phyloP scores from a whole-genome alignment of 2,113 vertebrate species.

The Cebidichthys violaceus region DNA sequence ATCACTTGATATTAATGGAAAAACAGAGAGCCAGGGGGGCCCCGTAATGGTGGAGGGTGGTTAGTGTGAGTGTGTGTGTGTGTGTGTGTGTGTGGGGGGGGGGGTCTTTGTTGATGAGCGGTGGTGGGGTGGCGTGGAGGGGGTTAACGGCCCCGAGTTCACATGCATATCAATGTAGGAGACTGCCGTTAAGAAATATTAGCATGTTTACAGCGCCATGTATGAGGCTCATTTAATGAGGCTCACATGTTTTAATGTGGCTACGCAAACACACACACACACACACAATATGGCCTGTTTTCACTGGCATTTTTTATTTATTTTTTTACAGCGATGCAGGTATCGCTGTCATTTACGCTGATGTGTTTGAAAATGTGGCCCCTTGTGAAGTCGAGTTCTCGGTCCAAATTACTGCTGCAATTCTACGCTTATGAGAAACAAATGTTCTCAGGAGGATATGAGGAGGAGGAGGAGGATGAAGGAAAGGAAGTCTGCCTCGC shows the following conservation, averaged over 20 bases:
- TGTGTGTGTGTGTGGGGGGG: constrained; percentile 11
- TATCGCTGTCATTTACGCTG: constrained; percentile 20
- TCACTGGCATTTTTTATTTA: neutral
- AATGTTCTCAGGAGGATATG: constrained; percentile 4
- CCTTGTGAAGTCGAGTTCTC: constrained; percentile 16
- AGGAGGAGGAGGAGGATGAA: neutral
- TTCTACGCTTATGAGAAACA: constrained; percentile 41
- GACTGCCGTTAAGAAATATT: constrained; percentile 79
- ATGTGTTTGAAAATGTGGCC: constrained; percentile 42
- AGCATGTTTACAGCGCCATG: constrained; percentile 79
- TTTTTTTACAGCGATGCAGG: neutral
- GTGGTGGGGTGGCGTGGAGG: constrained; percentile 39
- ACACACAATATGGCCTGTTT: constrained; percentile 5
- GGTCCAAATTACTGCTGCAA: constrained; percentile 22
- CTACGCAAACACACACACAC: neutral
- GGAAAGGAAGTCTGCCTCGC: neutral
- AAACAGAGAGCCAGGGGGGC: constrained; percentile 69
- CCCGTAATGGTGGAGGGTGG: constrained; percentile 45
- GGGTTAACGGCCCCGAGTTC: constrained; percentile 67
- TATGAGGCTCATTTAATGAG: constrained; percentile 73
- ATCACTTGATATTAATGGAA: constrained; percentile 84
- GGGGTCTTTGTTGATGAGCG: constrained; percentile 54
- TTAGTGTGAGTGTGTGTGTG: neutral
- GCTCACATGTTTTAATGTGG: constrained; percentile 50
- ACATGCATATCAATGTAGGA: constrained; percentile 74